phyloP scores from a whole-genome alignment of 2,888 invertebrate genomes.

The Selenia dentaria region DNA sequence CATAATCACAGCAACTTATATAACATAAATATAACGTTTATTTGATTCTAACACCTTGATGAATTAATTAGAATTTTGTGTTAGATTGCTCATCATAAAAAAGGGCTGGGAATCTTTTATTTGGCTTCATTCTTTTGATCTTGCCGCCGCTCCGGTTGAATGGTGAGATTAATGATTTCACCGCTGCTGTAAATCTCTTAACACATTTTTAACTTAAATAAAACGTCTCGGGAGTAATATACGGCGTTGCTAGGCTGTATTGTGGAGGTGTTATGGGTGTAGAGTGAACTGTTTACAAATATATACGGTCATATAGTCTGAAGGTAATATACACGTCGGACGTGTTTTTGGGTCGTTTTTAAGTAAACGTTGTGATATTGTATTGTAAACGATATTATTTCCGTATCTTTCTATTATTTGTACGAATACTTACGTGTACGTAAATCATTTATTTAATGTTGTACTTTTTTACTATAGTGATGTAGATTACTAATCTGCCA shows the following conservation, averaged over 20 bases:
- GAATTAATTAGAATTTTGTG: constrained; percentile 56
- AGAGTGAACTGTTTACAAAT: constrained; percentile 14
- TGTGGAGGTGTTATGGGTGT: constrained; percentile 19
- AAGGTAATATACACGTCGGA: not conserved
- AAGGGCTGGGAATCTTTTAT: constrained; percentile 34
- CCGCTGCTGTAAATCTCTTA: constrained; percentile 46
- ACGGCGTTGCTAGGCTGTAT: constrained; percentile 25
- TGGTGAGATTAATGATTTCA: constrained; percentile 36
- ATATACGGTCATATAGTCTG: constrained; percentile 1
- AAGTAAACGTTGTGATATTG: too few relatives aligned
- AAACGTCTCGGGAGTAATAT: constrained; percentile 45
- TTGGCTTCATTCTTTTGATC: constrained; percentile 43
- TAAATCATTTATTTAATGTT: too few relatives aligned
- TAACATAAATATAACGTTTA: constrained; percentile 44
- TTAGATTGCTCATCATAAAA: constrained; percentile 47
- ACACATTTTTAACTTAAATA: constrained; percentile 50
- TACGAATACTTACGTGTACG: too few relatives aligned
- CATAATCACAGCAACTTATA: constrained; percentile 27
- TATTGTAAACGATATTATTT: too few relatives aligned
- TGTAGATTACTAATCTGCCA: too few relatives aligned
- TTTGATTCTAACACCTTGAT: constrained; percentile 47
- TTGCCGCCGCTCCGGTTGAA: constrained; percentile 34
- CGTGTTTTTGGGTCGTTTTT: not conserved
- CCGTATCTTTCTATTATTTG: too few relatives aligned
- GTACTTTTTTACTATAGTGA: too few relatives aligned